Evolutionary conservation across 2,797 vertebrate species (phyloP).

Genomic region (Antrozous pallidus): DNA sequence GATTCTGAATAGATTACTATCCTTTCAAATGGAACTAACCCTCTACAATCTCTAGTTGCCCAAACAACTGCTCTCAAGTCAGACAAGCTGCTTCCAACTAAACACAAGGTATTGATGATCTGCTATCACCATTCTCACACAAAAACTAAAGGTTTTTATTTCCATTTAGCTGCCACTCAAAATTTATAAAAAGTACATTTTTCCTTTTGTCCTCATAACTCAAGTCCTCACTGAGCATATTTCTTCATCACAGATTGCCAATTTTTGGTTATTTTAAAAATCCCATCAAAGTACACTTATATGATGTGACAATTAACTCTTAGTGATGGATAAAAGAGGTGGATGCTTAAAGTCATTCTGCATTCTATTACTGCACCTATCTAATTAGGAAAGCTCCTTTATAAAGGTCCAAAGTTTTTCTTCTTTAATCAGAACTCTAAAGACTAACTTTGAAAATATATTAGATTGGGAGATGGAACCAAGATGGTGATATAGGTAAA

Average conservation of each 20-base stretch:
- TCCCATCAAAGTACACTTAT: constrained; percentile 55
- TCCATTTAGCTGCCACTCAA: constrained; percentile 60
- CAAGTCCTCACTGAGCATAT: constrained; percentile 13
- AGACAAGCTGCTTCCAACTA: not conserved
- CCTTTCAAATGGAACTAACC: constrained; percentile 13
- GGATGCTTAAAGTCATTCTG: constrained; percentile 52
- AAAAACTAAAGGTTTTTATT: constrained; percentile 68
- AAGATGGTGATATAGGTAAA: too few species aligned
- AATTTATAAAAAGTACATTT: constrained; percentile 47
- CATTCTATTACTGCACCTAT: constrained; percentile 49
- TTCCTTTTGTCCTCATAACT: constrained; percentile 44
- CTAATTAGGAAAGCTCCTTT: constrained; percentile 41
- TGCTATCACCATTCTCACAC: constrained; percentile 12
- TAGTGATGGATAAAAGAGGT: constrained; percentile 55
- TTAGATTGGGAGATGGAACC: too few species aligned
- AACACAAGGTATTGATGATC: constrained; percentile 43
- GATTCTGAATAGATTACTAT: not conserved
- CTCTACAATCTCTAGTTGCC: not conserved
- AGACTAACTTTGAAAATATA: constrained; percentile 61
- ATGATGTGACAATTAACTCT: constrained; percentile 65
- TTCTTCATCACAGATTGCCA: constrained; percentile 57
- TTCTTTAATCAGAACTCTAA: constrained; percentile 62
- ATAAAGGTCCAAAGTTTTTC: constrained; percentile 60
- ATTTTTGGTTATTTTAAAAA: constrained; percentile 62
- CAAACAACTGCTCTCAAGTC: not conserved